Evolutionary conservation across 2,888 invertebrate genomes (phyloP), one percentile per base, ranked within the genome.

Genomic region (Liopterus haemorrhoidalis): DNA sequence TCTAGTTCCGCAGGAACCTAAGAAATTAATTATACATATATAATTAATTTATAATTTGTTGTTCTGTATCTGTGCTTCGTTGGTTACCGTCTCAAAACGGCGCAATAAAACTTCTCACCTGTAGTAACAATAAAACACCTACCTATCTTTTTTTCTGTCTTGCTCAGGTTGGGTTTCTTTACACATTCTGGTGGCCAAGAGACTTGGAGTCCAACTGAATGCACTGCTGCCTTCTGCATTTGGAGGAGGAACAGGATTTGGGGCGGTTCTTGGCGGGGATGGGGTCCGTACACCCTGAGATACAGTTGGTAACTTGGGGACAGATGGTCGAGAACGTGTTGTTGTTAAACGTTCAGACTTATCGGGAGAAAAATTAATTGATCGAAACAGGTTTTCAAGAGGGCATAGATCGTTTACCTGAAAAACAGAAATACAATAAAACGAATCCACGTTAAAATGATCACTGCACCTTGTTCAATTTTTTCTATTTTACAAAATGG

Each of bases 151-250:
- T 9, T 40, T 45, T 18, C 33, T 39, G 12, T 22, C 15, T 9
- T 40, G 39, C 18, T 45, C 39, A 20, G 38, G 32, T 18, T 12
- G 5, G 12, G 4, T 9, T 40, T 45, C 12, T 40, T 39, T 14
- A 15, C 15, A 9, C 33, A 32, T 22, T 45, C 39, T 18, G 38
- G 32, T 18, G 3, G 42, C 25, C 3, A 50, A 14, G 15, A 50
- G 19, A n/a, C 47, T 30, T 5, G 50, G 50, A 9, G 47, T 50
- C 50, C 50, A 50, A 35, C 47, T 50, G 12, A 50, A 50, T 0
- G 44, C 48, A 8, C 24, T 16, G n/a, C 25, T 12, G 5, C 38
- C 31, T 19, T 41, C 35, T 11, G 39, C 22, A 6, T 40, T 30
- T 18, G 42, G 44, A 14, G 37, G 42, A 9, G 43, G 40, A 12